These are phyloP conservation scores for Aphelenchoides besseyi DNA, from an alignment of 1,140 invertebrate genomes.

Conservation along the genomic window DNA sequence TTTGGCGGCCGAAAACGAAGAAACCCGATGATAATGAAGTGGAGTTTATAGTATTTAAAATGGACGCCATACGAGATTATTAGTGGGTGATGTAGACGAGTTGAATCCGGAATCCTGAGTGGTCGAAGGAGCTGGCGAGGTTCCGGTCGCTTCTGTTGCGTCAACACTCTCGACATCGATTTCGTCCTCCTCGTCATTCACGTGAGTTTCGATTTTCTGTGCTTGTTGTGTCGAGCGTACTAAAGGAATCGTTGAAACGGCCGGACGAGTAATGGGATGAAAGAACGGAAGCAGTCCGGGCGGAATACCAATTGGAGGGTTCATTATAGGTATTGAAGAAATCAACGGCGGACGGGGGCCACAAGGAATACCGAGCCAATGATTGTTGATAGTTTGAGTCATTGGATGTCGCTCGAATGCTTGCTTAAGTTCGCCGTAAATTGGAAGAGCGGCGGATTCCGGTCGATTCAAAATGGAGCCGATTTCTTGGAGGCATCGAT, in stretches of 20 bases:
- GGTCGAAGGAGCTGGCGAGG: neutral
- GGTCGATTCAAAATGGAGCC: neutral
- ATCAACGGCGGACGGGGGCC: neutral
- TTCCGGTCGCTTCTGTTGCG: neutral
- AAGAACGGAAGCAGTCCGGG: neutral
- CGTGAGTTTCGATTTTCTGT: neutral
- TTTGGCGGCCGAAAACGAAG: too few relatives aligned
- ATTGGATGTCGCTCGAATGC: neutral
- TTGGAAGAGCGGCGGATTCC: neutral
- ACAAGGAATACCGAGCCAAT: neutral
- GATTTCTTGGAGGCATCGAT: neutral
- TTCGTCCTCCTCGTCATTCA: neutral
- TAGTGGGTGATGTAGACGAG: neutral
- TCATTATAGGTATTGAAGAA: neutral
- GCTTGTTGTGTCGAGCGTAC: neutral
- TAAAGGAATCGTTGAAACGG: too few relatives aligned
- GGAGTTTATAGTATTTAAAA: too few relatives aligned
- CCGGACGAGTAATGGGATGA: too few relatives aligned
- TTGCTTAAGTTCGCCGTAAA: neutral
- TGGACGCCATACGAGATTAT: neutral
- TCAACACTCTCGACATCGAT: conserved; percentile 8
- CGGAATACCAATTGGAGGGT: neutral
- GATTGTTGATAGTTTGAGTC: neutral
- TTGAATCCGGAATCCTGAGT: neutral
- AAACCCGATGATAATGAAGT: too few relatives aligned